These are phyloP conservation scores for Saimiri boliviensis DNA, from an alignment of 2,113 vertebrate genomes.

Conservation along the genomic window DNA sequence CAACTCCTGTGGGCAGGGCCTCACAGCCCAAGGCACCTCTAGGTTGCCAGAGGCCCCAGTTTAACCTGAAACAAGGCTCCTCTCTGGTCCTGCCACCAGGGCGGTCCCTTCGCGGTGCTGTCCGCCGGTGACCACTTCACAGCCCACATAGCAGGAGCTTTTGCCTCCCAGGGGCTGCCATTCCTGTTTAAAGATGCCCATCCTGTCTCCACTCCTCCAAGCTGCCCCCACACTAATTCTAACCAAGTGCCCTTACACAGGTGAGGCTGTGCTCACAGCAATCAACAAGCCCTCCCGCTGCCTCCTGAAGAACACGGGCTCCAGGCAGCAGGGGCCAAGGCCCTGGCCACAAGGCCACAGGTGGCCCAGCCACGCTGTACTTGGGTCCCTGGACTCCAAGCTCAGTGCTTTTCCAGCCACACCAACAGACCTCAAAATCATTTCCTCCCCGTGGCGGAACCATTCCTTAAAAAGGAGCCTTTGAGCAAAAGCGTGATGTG, in stretches of 20 bases:
- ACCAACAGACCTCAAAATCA: fast-evolving
- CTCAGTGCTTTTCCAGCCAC: fast-evolving
- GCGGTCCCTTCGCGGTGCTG: too few relatives aligned
- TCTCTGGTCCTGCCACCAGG: fast-evolving
- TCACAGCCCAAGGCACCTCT: fast-evolving
- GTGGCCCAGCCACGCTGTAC: fast-evolving
- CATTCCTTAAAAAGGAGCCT: background rate
- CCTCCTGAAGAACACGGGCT: fast-evolving
- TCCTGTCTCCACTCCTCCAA: fast-evolving
- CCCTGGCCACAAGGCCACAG: fast-evolving
- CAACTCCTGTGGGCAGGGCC: background rate
- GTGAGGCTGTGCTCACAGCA: fast-evolving
- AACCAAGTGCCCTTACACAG: fast-evolving
- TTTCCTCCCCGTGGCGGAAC: fast-evolving
- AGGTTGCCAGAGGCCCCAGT: fast-evolving
- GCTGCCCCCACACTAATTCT: background rate
- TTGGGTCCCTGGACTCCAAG: fast-evolving
- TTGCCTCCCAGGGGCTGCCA: too few relatives aligned
- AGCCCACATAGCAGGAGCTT: too few relatives aligned
- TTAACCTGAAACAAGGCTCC: fast-evolving
- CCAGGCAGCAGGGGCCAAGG: fast-evolving
- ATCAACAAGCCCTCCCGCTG: fast-evolving
- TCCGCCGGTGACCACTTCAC: too few relatives aligned
- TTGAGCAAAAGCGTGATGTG: fast-evolving
- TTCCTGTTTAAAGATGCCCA: fast-evolving